Evolutionary conservation across 2,797 vertebrate genomes (phyloP).

Genomic region (Tolypeutes matacus): DNA sequence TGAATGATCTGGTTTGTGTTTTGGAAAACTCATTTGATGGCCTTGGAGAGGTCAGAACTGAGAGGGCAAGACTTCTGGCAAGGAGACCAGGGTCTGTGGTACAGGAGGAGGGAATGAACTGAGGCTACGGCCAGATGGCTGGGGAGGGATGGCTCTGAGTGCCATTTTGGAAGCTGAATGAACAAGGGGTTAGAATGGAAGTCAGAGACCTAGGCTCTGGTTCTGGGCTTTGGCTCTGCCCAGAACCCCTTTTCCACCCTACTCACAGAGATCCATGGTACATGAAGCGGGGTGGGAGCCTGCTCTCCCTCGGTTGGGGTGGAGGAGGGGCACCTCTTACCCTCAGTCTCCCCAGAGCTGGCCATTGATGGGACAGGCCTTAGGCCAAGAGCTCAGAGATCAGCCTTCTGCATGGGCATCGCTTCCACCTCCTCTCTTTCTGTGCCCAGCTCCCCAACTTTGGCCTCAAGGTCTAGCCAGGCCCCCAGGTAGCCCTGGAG

Average conservation of each 20-base stretch:
- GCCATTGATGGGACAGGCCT: conserved; percentile 16
- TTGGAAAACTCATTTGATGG: not conserved
- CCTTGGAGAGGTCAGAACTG: conserved; percentile 13
- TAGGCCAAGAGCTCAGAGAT: conserved; percentile 12
- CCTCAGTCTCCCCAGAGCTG: not conserved
- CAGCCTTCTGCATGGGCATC: not conserved
- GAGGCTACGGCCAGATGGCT: not conserved
- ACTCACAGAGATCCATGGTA: not conserved
- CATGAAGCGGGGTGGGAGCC: not conserved
- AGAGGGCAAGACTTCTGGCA: not conserved
- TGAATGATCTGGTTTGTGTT: not conserved
- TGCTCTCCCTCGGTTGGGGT: not conserved
- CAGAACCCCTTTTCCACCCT: not conserved
- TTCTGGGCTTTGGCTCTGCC: not conserved
- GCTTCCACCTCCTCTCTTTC: conserved; percentile 36
- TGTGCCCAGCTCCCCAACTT: not conserved
- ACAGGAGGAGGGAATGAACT: not conserved
- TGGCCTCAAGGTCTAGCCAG: conserved; percentile 62
- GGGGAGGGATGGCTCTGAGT: not conserved
- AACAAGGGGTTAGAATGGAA: not conserved
- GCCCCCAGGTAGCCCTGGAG: not conserved
- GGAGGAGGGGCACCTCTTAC: not conserved
- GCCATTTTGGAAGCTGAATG: not conserved
- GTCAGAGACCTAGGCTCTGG: not conserved
- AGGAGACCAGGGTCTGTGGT: not conserved